Conservation (phyloP, 2,113 vertebrate genomes). For the Paraplagusia blochii region DNA sequence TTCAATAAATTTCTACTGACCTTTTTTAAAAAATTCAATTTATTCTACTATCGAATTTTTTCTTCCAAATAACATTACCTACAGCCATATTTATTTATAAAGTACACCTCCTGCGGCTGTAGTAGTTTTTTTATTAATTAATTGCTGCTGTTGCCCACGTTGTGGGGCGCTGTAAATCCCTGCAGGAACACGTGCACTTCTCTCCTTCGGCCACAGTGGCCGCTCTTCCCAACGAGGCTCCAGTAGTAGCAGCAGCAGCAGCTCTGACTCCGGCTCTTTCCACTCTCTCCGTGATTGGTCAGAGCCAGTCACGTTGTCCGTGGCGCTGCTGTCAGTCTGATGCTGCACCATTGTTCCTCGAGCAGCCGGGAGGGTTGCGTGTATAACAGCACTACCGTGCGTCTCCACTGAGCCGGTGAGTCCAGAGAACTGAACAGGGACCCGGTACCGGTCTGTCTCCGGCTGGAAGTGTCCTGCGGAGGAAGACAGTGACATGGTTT, state of each 20-base stretch:
- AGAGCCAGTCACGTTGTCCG: conserved; percentile 69
- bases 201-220: background rate
- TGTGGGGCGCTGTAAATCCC: background rate
- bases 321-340: conserved; percentile 70
- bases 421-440: background rate
- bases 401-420: conserved; percentile 47
- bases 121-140: background rate
- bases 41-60: no score
- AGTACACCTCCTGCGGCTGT: background rate
- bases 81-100: no score
- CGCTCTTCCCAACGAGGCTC: conserved; percentile 7
- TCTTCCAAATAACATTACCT: no score
- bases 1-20: no score
- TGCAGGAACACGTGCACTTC: background rate
- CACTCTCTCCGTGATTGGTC: conserved; percentile 63
- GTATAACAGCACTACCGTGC: conserved; percentile 20
- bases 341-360: conserved; percentile 78
- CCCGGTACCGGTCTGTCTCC: conserved; percentile 9
- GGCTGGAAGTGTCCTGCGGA: conserved; percentile 23
- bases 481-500: conserved; percentile 20
- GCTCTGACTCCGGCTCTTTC: conserved; percentile 38
- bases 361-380: conserved; percentile 65
- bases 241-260: conserved; percentile 1
- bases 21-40: no score
- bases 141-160: no score